These are phyloP conservation scores for Narcine bancroftii DNA, from an alignment of 2,113 vertebrate species.

Conservation along the genomic window DNA sequence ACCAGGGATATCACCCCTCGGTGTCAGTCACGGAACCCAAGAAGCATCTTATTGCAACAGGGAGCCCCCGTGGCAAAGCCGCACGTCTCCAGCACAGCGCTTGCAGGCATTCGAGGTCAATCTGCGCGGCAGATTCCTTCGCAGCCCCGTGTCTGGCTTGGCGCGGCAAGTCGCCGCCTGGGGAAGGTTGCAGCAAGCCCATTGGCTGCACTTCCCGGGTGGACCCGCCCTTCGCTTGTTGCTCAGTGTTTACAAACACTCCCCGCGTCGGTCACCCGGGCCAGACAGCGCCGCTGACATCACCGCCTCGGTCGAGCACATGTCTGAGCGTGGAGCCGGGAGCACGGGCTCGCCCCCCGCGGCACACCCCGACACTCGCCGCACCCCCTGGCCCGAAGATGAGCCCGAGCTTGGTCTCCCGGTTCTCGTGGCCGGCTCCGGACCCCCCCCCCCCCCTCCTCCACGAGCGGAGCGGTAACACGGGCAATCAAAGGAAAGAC, in stretches of 20 bases:
- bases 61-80: too few species aligned
- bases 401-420: neutral
- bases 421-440: neutral
- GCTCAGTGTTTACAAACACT: constrained; percentile 62
- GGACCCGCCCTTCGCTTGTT: constrained; percentile 42
- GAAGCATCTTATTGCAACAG: too few species aligned
- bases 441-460: too few species aligned
- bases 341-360: neutral
- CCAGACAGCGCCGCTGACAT: constrained; percentile 42
- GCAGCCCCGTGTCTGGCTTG: neutral
- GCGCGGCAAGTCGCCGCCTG: too few species aligned
- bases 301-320: constrained; percentile 44
- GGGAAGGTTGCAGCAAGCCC: neutral
- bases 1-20: too few species aligned
- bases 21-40: too few species aligned
- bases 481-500: neutral
- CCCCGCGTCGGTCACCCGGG: constrained; percentile 43
- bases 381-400: neutral
- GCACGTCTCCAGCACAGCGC: too few species aligned
- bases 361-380: neutral
- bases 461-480: neutral
- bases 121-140: neutral
- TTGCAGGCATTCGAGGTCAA: too few species aligned
- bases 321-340: constrained; percentile 41
- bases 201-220: neutral